These are phyloP conservation scores for Salvator merianae DNA, from an alignment of 2,113 vertebrate genomes.

Conservation along the genomic window DNA sequence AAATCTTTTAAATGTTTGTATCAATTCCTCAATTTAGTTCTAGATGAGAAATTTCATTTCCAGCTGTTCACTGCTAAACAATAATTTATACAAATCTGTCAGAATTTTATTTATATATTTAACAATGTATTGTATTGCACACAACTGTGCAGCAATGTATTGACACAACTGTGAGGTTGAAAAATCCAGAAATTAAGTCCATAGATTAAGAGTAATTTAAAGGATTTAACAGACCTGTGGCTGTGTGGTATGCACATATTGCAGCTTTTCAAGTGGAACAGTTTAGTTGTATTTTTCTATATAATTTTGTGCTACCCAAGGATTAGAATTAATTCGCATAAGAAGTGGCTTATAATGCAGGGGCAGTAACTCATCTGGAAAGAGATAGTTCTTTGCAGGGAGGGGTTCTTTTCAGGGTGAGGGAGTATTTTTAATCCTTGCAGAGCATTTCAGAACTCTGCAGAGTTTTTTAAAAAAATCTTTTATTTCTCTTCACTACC, in stretches of 20 bases:
- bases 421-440: not conserved
- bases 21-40: not conserved
- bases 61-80: slow-evolving; percentile 29
- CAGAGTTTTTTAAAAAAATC: slow-evolving; percentile 7
- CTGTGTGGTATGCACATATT: slow-evolving; percentile 15
- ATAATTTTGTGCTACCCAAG: slow-evolving; percentile 39
- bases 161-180: not conserved
- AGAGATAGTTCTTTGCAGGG: not conserved
- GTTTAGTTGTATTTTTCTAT: slow-evolving; percentile 17
- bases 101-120: too few relatives aligned
- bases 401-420: not conserved
- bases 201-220: slow-evolving; percentile 56
- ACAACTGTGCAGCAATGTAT: too few relatives aligned
- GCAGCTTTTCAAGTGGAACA: slow-evolving; percentile 39
- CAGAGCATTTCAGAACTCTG: slow-evolving; percentile 17
- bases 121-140: slow-evolving; percentile 7
- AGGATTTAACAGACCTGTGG: slow-evolving; percentile 49
- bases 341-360: slow-evolving; percentile 40
- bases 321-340: slow-evolving; percentile 45
- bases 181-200: slow-evolving; percentile 45
- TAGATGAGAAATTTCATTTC: not conserved
- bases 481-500: not conserved
- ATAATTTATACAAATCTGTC: slow-evolving; percentile 26
- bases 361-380: slow-evolving; percentile 26
- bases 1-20: not conserved